Evolutionary conservation across 1,140 invertebrate genomes (phyloP), one percentile per base, ranked within the genome.

Genomic region (Dreissena rostriformis): DNA sequence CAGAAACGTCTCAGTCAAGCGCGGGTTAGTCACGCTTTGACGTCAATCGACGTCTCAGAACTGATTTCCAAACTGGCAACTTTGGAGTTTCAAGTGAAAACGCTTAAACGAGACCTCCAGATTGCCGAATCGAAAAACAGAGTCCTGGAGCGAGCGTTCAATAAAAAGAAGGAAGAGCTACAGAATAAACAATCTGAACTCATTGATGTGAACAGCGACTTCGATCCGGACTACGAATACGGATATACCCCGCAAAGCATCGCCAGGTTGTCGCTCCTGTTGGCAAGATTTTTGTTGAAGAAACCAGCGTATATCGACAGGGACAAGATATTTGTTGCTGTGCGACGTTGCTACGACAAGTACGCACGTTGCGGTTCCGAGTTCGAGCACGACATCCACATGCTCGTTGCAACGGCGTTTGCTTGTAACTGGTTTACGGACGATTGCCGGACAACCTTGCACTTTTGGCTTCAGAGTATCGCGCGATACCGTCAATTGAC

Each of bases 371-470:
- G 87, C 73, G 81, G 87, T 19, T 86, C 71, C 11, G 85, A 89
- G 24, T 88, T 76, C 61, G 87, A 89, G 68, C 87, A 92, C 55
- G 91, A 92, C 78, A 89, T 92, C 6, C 91, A 93, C 74, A 92
- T 93, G 91, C 86, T 93, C 0, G 73, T 92, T n/a, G 91, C 92
- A 17, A 92, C 91, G 12, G 86, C 92, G 0, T 89, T 89, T 57
- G 91, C 91, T 49, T 89, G 92, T 80, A 90, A 91, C 68, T 92
- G 91, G 92, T 93, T 93, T 78, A 80, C 81, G 17, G 72, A 91
- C 19, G 75, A 67, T 26, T 90, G 91, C 68, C 77, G 88, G 49
- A 74, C 86, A 12, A 88, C 86, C n/a, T 79, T 92, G 6, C 84
- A 87, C 17, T 88, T 86, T 79, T 93, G 91, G 91, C 70, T 92